phyloP scores from a whole-genome alignment of 2,113 vertebrate species.

The Oreochromis niloticus region DNA sequence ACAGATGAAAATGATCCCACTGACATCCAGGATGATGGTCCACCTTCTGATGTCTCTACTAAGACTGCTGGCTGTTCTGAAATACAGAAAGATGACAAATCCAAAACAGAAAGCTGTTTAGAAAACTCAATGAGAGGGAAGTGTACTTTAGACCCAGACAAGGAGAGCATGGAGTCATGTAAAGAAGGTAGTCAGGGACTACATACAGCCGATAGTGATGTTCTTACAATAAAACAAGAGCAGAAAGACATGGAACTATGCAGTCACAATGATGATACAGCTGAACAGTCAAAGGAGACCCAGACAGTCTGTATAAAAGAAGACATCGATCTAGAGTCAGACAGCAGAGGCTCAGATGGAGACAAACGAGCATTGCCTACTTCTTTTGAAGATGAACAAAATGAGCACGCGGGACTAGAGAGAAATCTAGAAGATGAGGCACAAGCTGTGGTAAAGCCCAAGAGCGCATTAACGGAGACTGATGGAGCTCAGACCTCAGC shows the following conservation, averaged over 20 bases:
- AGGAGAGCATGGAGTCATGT: background rate
- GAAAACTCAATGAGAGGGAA: background rate
- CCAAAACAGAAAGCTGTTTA: background rate
- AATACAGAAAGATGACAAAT: background rate
- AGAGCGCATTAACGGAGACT: accelerated
- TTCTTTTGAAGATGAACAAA: background rate
- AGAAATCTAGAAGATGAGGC: background rate
- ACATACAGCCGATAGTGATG: background rate
- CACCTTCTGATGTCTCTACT: background rate
- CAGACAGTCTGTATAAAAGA: background rate
- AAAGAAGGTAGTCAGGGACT: background rate
- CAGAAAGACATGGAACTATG: background rate
- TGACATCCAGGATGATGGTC: background rate
- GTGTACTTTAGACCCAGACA: background rate
- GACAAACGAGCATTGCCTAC: background rate
- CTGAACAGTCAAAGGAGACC: background rate
- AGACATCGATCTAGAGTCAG: background rate
- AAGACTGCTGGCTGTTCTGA: background rate
- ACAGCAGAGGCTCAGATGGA: background rate
- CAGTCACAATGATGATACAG: background rate
- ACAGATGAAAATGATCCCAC: background rate
- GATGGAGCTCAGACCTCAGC: background rate
- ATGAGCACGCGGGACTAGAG: accelerated
- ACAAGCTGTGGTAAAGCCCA: background rate
- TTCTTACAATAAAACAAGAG: background rate